Evolutionary conservation across 2,797 vertebrate genomes (phyloP).

Genomic region (Platyrinchus mystaceus): DNA sequence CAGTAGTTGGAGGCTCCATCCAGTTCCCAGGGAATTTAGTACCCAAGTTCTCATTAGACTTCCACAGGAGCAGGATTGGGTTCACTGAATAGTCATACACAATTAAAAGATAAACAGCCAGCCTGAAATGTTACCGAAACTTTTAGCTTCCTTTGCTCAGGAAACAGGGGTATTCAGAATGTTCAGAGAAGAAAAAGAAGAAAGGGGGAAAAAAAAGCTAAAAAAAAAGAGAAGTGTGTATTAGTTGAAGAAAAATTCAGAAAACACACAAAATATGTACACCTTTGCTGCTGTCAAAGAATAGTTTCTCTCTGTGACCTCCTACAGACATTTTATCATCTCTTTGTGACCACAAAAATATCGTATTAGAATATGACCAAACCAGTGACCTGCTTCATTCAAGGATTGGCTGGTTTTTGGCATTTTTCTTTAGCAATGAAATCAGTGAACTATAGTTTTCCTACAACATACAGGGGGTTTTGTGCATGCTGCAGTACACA

Average conservation of each 20-base stretch:
- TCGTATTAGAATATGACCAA: background rate
- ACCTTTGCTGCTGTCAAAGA: background rate
- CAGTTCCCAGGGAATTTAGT: constrained; percentile 49
- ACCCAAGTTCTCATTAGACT: constrained; percentile 43
- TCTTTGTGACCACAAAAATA: background rate
- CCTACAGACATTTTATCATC: background rate
- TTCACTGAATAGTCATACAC: constrained; percentile 49
- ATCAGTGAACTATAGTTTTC: background rate
- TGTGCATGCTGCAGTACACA: background rate
- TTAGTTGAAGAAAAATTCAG: background rate
- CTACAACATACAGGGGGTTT: background rate
- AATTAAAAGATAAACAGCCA: constrained; percentile 50
- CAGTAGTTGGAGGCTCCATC: constrained; percentile 6
- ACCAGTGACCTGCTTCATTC: background rate
- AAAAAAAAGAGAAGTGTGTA: accelerated
- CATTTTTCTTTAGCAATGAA: background rate
- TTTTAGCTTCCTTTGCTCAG: background rate
- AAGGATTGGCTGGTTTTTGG: background rate
- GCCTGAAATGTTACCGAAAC: constrained; percentile 24
- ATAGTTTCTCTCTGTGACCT: background rate
- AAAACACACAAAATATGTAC: background rate
- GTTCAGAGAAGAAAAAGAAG: background rate
- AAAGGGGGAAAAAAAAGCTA: background rate
- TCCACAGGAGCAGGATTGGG: constrained; percentile 28
- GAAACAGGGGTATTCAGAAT: background rate